phyloP scores from a whole-genome alignment of 1,140 invertebrate species.

The Helicorthomorpha holstii region DNA sequence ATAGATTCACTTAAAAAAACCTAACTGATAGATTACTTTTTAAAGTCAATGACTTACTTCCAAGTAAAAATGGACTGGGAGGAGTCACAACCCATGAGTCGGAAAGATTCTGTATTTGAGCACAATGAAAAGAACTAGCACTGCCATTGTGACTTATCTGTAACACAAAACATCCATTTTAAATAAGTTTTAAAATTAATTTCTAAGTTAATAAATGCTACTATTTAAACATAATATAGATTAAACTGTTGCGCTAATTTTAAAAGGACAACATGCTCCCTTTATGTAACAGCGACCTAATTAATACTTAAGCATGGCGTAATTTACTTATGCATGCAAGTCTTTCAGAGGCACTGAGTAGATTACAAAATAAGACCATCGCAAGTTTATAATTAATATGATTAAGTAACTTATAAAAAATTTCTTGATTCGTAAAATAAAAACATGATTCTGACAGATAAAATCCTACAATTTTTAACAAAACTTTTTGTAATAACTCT shows the following conservation, averaged over 20 bases:
- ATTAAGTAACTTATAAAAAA: conserved; percentile 32
- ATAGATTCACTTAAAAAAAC: no score
- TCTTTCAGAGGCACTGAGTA: not conserved
- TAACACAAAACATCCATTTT: no score
- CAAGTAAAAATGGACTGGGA: conserved; percentile 31
- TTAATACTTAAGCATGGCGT: no score
- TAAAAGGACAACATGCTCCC: no score
- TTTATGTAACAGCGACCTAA: no score
- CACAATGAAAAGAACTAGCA: conserved; percentile 33
- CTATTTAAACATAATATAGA: no score
- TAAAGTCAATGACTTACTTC: conserved; percentile 31
- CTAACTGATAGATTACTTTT: not conserved
- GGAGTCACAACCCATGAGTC: conserved; percentile 35
- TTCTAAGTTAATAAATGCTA: no score
- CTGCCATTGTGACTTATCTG: not conserved
- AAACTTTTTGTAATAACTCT: not conserved
- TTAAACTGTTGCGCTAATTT: no score
- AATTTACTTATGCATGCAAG: no score
- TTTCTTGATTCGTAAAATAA: not conserved
- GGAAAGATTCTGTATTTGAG: conserved; percentile 38
- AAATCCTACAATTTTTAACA: not conserved
- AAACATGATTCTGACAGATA: not conserved
- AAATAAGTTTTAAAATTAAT: no score
- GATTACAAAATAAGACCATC: not conserved
- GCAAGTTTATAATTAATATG: conserved; percentile 23